Base-by-base conservation (phyloP, 1,140 invertebrate species). In the Thalassaphorura encarpata region DNA sequence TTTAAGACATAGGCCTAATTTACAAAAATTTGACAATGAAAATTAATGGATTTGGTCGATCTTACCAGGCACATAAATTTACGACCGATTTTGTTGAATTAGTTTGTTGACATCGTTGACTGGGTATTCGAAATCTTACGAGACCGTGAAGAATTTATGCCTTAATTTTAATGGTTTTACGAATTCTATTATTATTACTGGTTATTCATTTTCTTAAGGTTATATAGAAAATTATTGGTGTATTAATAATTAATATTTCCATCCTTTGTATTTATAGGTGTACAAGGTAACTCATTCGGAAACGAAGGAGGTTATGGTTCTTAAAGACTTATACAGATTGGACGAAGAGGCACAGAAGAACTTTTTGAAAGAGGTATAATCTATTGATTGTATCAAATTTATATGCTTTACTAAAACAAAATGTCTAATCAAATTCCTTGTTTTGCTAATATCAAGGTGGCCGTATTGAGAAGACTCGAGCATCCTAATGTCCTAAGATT, bases 321-420 rank as follows among this genome's bases (percentile, higher is more conserved):
- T 96, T 16, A 96, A 96, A 69, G 90, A 95, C 69, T 76, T 96
- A 56, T 91, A 92, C 71, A 77, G 89, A 50, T 87, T 94, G 23
- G 90, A 95, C 68, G 90, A 93, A 70, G 89, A 90, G 68, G 90
- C 91, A 0, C 89, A 95, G 67, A 84, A 86, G 64, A 92, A 90
- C 73, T 94, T 95, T 70, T 74, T 95, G 15, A 93, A 94, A 76
- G 90, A 95, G 78, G 89, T 89, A 68, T n/a, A 36, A 46, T 42
- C 28, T 18, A 13, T 55, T 24, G n/a, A 52, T 13, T 40, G 11
- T 43, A 23, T 54, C 26, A 27, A 19, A 52, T 23, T 54, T 52
- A 29, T 13, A 52, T 21, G 6, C 16, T 21, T n/a, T 49, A 15
- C n/a, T 23, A 48, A 48, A 23, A 18, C 42, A 8, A 15, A 45